These are phyloP conservation scores for Tridacna crocea DNA, from an alignment of 2,888 invertebrate genomes.

Conservation along the genomic window DNA sequence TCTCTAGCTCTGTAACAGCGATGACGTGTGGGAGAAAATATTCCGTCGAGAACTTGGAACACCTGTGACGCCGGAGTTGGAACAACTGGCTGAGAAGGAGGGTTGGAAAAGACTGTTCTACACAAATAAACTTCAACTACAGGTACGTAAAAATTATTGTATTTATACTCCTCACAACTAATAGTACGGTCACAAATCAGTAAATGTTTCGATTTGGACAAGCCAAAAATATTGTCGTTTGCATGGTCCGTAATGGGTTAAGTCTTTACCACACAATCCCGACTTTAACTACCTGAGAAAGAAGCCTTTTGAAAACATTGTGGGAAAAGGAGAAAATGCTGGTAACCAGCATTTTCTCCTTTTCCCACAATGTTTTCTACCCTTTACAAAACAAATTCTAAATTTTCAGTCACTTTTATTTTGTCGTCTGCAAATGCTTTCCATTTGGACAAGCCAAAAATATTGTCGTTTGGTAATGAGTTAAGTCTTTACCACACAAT, in stretches of 20 bases:
- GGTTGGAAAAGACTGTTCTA: conserved; percentile 83
- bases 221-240: too few species aligned
- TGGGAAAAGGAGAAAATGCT: neutral
- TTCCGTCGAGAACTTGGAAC: conserved; percentile 77
- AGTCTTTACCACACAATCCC: too few species aligned
- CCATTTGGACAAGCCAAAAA: too few species aligned
- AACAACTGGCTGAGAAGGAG: conserved; percentile 75
- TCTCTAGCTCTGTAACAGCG: conserved; percentile 74
- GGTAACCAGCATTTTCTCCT: neutral
- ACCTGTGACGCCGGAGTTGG: conserved; percentile 78
- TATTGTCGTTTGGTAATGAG: too few species aligned
- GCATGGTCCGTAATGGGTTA: too few species aligned
- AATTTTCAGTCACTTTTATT: too few species aligned
- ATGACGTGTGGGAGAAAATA: conserved; percentile 81
- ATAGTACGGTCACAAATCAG: neutral
- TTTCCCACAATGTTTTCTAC: neutral
- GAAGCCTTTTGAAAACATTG: neutral
- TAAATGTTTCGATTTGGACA: neutral
- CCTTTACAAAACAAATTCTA: neutral
- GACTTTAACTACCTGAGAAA: too few species aligned
- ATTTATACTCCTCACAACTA: neutral
- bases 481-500: too few species aligned
- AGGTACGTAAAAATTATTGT: conserved; percentile 66
- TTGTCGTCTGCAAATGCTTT: too few species aligned
- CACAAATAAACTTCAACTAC: conserved; percentile 83